Percentiles rank a stretch among this genome's conserved stretches.
Conservation (phyloP, 1,140 invertebrate genomes). For the Aphelinus atriplicis region DNA sequence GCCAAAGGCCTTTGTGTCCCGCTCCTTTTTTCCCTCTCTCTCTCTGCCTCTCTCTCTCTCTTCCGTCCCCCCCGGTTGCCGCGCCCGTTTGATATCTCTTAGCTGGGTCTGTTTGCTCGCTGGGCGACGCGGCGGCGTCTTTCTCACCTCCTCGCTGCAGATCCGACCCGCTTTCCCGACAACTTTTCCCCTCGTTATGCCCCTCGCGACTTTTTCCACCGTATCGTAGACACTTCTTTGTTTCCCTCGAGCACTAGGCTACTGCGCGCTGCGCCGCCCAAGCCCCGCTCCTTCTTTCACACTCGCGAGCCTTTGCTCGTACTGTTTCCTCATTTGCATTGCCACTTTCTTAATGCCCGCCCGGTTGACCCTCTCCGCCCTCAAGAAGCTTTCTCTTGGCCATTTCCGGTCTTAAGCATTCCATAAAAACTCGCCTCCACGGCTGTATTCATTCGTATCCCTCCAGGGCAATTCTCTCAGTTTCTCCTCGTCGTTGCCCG, state of each 20-base stretch:
- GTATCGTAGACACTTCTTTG: constrained; percentile 14
- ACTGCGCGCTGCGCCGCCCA: neutral
- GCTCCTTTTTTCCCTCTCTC: neutral
- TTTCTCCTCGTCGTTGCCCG: too few relatives aligned
- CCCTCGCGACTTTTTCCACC: constrained; percentile 1
- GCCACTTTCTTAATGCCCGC: neutral
- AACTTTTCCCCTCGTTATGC: constrained; percentile 22
- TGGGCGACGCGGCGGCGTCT: neutral
- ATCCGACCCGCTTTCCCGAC: neutral
- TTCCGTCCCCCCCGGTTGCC: neutral
- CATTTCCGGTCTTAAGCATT: constrained; percentile 4
- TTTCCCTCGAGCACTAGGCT: neutral
- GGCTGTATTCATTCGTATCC: too few relatives aligned
- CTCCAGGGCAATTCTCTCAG: too few relatives aligned
- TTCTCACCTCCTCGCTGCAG: neutral
- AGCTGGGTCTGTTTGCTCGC: neutral
- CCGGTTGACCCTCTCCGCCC: neutral
- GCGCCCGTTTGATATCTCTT: constrained; percentile 5
- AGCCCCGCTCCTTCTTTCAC: neutral
- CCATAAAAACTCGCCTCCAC: neutral
- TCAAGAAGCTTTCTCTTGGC: neutral
- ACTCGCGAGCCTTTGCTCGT: neutral
- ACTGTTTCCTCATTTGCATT: constrained; percentile 21
- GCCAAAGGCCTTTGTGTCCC: neutral
- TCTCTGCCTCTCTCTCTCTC: neutral